Base-by-base conservation (phyloP, 2,113 vertebrate species). In the Ellobius talpinus region DNA sequence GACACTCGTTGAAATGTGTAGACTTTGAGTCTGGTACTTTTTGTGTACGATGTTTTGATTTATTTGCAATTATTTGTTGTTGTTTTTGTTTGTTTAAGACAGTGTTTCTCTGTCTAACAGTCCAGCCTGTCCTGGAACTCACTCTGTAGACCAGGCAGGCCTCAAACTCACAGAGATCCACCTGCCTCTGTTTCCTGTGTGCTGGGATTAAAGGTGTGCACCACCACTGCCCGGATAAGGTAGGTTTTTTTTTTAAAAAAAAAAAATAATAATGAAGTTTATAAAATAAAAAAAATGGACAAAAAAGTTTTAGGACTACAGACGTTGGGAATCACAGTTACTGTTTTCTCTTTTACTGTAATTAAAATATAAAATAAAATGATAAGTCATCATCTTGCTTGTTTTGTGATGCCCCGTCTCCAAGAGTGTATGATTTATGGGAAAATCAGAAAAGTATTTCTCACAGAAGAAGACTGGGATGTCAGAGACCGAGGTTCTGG, bases 351-450 rank as follows among this genome's bases (percentile, higher is more conserved):
- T 89, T 68, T 68, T 68, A 84, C 50, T 78, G 7, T 85, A 92
- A 90, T 29, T 82, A 61, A 93, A 89, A 89, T 42, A 91, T n/a
- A 93, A 76, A n/a, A 95, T 58, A n/a, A 96, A 92, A 92, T 61
- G 39, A 93, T 77, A 92, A 94, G 89, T 42, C 77, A 96, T 73
- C 72, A 90, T 84, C 13, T 45, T 90, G 39, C n/a, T 45, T 26
- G 33, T 33, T 89, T 94, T 50, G 10, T 73, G 39, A 50, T 55
- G 13, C 52, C 70, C 16, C 39, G 61, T 73, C 36, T 42, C 76
- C 23, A 23, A 92, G 94, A 88, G 29, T 55, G 55, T 14, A 11
- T 82, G 45, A 29, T 88, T 92, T 74, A 63, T 55, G 79, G 65
- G 31, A 88, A 66, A 63, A 82, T 24, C 9, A 66, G 36, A 52